Evolutionary conservation across 2,888 invertebrate genomes (phyloP), one percentile per base, ranked within the genome.

Genomic region (Spicauda simplicius): DNA sequence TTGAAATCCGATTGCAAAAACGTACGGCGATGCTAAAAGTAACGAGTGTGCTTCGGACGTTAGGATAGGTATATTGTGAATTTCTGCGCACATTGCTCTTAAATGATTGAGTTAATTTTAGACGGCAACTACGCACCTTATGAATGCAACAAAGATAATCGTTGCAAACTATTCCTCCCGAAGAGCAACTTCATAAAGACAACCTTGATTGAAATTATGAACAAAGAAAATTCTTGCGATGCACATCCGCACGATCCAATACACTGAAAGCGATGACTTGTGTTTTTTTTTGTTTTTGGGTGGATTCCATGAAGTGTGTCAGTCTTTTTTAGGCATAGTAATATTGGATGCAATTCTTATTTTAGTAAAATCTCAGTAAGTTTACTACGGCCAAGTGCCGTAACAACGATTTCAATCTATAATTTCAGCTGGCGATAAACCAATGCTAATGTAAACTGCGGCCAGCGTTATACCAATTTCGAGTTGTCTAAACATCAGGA

Each of bases 401-500:
- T 33, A 18, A 33, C 18, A 52, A 20, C 37, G 18, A 18, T 60
- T 52, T 19, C 7, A 10, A 61, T 61, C 37, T 37, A 19, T 25
- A 61, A 61, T 61, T 61, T 19, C 37, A 53, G 19, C 33, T 37
- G 52, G 53, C 19, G 20, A 53, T 61, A 61, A 61, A 61, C 19
- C 37, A 37, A 37, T 53, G n/a, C 19, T 37, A 56, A 18, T 33
- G 56, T 33, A 56, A 56, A 45, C 59, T 50, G 60, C 50, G 60
- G 33, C 60, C 18, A 18, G 10, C 60, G 19, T 14, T 61, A 52
- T 64, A 52, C 64, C 20, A 14, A 41, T 19, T 58, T 57, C 18
- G 45, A 59, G 59, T 70, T 70, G 70, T 74, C 69, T 52, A 72
- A 74, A 73, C 73, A 76, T 76, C 71, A 69, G 60, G 41, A 70